Base-by-base conservation (phyloP, 2,113 vertebrate species). In the Hippocampus abdominalis region DNA sequence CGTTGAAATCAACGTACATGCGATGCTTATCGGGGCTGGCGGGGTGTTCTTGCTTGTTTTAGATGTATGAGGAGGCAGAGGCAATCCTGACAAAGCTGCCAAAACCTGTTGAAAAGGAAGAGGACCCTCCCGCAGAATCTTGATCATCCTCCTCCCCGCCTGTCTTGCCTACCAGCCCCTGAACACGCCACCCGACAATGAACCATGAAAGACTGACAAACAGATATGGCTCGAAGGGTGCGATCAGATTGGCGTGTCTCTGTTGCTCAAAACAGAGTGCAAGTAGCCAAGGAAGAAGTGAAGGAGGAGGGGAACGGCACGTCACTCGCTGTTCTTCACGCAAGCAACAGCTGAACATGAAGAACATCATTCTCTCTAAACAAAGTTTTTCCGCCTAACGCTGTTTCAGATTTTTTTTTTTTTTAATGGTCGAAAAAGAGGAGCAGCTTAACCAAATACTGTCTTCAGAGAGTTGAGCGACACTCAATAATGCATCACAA, bases 31-130 rank as follows among this genome's bases (percentile, higher is more conserved):
- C 10, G 1, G 39, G 48, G 6, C 5, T 36, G 32, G 32, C 32
- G 32, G 32, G 16, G 7, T 44, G 42, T 36, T 2, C 23, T 66
- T 7, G 32, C 3, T 62, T 39, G 56, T 59, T 69, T 18, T 74
- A 99, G 97, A 95, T 99, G 94, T 97, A 95, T 56, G 97, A 99
- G 84, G 96, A 98, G 90, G 96, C 97, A 29, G 96, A 99, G 87
- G 93, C 94, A 72, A 93, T 98, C 85, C 89, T 99, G 87, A 93
- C 92, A 69, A 88, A 87, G 71, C 89, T 93, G 27, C 87, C 90
- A 68, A 95, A 94, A 84, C 92, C 93, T 48, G 88, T 91, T 64
- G 78, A 92, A 78, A 87, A 88, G 64, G 85, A 87, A 13, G 25
- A 82, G 0, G 92, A 93, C 79, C 73, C 86, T 18, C 90, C 90